A percentile compares a stretch with the other conserved stretches of the same genome.
Conservation (phyloP, 2,113 vertebrate genomes). For the Lophochroa leadbeateri region DNA sequence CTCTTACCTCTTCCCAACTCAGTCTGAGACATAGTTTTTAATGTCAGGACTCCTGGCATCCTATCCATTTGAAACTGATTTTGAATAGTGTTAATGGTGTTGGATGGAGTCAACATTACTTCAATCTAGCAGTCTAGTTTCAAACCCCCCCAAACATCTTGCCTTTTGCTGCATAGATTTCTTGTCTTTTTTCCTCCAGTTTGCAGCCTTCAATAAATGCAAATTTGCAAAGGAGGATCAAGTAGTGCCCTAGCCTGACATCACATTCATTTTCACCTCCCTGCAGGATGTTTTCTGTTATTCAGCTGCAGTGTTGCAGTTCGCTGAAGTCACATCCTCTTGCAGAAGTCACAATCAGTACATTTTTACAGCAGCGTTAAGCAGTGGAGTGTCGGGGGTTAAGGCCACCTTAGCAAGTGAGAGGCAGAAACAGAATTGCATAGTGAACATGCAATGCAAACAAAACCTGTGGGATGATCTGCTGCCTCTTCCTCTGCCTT, state of each 20-base stretch:
- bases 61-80: neutral
- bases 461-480: fast-evolving
- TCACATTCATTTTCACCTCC: neutral
- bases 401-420: neutral
- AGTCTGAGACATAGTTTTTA: neutral
- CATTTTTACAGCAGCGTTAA: neutral
- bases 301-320: neutral
- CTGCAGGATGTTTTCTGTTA: neutral
- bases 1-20: neutral
- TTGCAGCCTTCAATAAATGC: neutral
- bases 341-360: neutral
- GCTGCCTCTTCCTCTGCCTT: neutral
- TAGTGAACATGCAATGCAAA: neutral
- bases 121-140: neutral
- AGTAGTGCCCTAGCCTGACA: neutral
- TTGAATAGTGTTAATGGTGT: neutral
- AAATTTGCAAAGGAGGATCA: neutral
- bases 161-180: neutral
- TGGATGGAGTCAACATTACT: neutral
- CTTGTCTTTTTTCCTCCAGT: neutral
- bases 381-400: fast-evolving
- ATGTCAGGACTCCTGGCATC: neutral
- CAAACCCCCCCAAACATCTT: fast-evolving
- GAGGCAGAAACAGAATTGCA: neutral
- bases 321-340: neutral